Conservation (phyloP, 1,140 invertebrate genomes). For the Forficula auricularia region DNA sequence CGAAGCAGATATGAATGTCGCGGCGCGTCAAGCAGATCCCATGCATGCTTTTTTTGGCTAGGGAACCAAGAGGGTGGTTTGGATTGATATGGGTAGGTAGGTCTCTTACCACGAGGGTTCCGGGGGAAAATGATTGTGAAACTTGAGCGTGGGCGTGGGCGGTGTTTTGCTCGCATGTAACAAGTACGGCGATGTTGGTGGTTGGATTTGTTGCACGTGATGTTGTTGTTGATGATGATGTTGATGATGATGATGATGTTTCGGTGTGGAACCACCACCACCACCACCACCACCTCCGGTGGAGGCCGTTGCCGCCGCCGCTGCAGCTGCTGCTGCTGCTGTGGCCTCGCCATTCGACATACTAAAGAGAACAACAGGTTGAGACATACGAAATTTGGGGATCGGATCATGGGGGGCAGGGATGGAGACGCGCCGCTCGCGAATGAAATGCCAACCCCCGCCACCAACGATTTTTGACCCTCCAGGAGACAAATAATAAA, state of each 20-base stretch:
- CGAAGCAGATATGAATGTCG: slow-evolving; percentile 16
- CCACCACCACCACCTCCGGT: neutral
- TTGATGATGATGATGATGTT: neutral
- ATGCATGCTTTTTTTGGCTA: no score
- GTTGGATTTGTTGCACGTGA: no score
- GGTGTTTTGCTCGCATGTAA: slow-evolving; percentile 34
- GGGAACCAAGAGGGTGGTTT: slow-evolving; percentile 3
- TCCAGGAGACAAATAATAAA: slow-evolving; percentile 22
- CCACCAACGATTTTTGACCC: neutral
- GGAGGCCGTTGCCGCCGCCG: neutral
- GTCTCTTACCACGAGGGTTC: slow-evolving; percentile 51
- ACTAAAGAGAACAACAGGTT: slow-evolving; percentile 13
- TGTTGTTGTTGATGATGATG: neutral
- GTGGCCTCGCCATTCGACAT: slow-evolving; percentile 34
- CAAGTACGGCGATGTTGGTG: slow-evolving; percentile 49
- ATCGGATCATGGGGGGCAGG: slow-evolving; percentile 1
- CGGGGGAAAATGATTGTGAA: slow-evolving; percentile 80
- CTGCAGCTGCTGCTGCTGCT: no score
- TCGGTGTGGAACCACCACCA: slow-evolving; percentile 2
- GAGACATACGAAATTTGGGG: neutral
- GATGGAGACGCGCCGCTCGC: slow-evolving; percentile 2
- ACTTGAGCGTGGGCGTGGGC: slow-evolving; percentile 64
- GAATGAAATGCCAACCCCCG: neutral
- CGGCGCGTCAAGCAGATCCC: neutral
- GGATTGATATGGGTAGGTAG: no score